Percentiles rank a stretch among this genome's conserved stretches.
phyloP scores from a whole-genome alignment of 2,113 vertebrate genomes.

The Carassius auratus region DNA sequence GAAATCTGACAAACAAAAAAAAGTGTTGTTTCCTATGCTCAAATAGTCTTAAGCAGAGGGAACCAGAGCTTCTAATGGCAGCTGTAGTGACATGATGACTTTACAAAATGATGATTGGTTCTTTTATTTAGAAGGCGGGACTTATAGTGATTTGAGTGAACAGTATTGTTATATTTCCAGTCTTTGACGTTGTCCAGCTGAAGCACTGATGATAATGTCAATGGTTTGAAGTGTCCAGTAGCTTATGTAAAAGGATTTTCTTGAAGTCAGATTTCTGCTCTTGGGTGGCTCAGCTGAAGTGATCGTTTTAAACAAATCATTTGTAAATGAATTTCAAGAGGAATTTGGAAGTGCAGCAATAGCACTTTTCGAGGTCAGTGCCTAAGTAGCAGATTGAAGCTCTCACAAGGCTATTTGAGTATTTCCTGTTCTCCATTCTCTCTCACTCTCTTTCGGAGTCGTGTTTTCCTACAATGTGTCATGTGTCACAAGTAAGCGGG shows the following conservation, averaged over 20 bases:
- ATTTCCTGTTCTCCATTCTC: slow-evolving; percentile 21
- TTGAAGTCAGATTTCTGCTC: background rate
- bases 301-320: background rate
- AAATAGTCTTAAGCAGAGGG: background rate
- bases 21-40: background rate
- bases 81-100: background rate
- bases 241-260: background rate
- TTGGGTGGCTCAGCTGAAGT: background rate
- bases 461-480: background rate
- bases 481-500: background rate
- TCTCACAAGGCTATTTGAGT: background rate
- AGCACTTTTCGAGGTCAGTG: background rate
- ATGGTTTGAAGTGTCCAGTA: background rate
- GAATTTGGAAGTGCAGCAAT: background rate
- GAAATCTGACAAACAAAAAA: background rate
- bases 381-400: background rate
- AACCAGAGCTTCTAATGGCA: background rate
- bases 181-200: background rate
- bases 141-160: background rate
- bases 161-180: background rate
- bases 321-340: slow-evolving; percentile 1
- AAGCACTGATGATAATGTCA: background rate
- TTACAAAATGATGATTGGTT: background rate
- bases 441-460: background rate
- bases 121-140: background rate